phyloP scores from a whole-genome alignment of 2,113 vertebrate genomes.

The Plectropomus leopardus region DNA sequence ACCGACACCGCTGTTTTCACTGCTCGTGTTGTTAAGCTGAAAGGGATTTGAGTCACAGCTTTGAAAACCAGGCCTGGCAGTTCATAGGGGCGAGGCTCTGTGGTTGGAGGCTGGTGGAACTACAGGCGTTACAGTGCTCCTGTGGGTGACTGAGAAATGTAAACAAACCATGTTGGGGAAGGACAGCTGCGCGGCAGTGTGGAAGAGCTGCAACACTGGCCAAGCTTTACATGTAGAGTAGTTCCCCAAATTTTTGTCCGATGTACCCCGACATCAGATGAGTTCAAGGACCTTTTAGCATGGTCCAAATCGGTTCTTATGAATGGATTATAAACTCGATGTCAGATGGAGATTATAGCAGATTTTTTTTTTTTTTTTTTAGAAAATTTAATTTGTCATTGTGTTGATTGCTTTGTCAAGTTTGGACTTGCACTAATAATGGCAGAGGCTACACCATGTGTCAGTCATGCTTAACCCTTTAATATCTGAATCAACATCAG shows the following conservation, averaged over 20 bases:
- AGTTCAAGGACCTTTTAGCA: constrained; percentile 21
- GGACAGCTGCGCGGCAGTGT: constrained; percentile 67
- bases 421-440: not conserved
- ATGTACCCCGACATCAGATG: constrained; percentile 10
- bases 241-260: not conserved
- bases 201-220: constrained; percentile 42
- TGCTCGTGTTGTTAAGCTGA: constrained; percentile 72
- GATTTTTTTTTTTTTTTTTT: not conserved
- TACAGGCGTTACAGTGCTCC: constrained; percentile 71
- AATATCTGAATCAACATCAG: no score
- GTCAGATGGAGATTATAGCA: not conserved
- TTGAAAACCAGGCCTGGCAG: constrained; percentile 62
- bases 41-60: constrained; percentile 74
- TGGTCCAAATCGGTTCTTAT: not conserved
- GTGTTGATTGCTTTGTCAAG: not conserved
- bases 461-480: not conserved
- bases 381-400: not conserved
- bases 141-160: constrained; percentile 82
- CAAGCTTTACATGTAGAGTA: constrained; percentile 14
- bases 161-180: constrained; percentile 77
- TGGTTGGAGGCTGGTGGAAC: constrained; percentile 66
- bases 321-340: not conserved
- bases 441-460: not conserved
- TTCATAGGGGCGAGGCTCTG: constrained; percentile 74
- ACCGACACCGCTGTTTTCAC: constrained; percentile 70